Evolutionary conservation across 2,113 vertebrate genomes (phyloP), one percentile per base, ranked within the genome.

Genomic region (Sturnira hondurensis): DNA sequence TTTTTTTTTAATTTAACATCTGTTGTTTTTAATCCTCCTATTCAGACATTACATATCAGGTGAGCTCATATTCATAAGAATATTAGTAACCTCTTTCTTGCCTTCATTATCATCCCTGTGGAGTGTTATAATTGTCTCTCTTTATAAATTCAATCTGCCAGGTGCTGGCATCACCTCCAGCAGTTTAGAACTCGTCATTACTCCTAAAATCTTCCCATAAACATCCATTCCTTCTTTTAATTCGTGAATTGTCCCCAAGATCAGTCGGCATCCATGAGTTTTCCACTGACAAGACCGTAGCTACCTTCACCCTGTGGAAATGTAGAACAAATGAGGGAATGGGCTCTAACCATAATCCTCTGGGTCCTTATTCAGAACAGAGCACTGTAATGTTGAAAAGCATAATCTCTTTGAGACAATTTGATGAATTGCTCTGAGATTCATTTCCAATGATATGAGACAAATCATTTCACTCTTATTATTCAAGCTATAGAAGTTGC

Each of bases 41-140:
- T 65, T 86, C 56, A 96, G 76, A 94, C 14, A 87, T 54, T 47
- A 92, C 52, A 7, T 52, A 36, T 91, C 71, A 97, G 93, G 70
- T 93, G 52, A 96, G n/a, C 50, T 36, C 33, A 82, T n/a, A 61
- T 94, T 84, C 43, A 12, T 52, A 47, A 94, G 22, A 86, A 83
- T 76, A 83, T 91, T 78, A 86, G 56, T 91, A 93, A 84, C 63
- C 78, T 67, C 77, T 20, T 58, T 71, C 41, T 67, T 86, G 19
- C 56, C 61, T 96, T 95, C 93, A 88, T 97, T 97, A 97, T 91
- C 94, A 82, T 94, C 80, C 91, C 90, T 52, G 74, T 78, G 33
- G 95, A 96, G 82, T 73, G 65, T 67, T 96, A 96, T 95, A 95
- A 97, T 96, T 94, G 82, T 92, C 77, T 96, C 92, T 86, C 87